Percentiles rank a stretch among this genome's conserved stretches.
phyloP scores from a whole-genome alignment of 2,113 vertebrate species.

The Sisor rabdophorus region DNA sequence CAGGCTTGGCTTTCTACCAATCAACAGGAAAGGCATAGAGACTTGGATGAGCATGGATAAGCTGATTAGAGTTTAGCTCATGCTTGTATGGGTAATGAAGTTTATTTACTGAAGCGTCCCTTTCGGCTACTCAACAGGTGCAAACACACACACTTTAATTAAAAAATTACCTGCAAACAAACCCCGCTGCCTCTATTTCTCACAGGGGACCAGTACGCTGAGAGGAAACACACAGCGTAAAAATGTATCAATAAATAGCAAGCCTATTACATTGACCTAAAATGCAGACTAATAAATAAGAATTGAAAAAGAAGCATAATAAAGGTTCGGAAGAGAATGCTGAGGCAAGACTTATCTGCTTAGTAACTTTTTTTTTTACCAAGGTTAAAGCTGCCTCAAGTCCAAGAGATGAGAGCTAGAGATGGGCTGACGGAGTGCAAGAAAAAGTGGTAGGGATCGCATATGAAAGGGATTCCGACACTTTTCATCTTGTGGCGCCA shows the following conservation, averaged over 20 bases:
- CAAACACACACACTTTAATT: constrained; percentile 41
- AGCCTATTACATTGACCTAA: not conserved
- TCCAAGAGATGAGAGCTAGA: constrained; percentile 47
- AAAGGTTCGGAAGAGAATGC: not conserved
- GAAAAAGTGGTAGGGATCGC: not conserved
- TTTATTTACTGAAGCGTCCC: constrained; percentile 41
- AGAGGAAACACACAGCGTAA: constrained; percentile 2
- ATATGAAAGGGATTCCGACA: constrained; percentile 14
- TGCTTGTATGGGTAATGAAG: constrained; percentile 33
- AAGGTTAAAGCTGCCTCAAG: constrained; percentile 49
- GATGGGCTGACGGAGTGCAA: not conserved
- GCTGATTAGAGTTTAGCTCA: constrained; percentile 31
- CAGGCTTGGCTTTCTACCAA: constrained; percentile 18
- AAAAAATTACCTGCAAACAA: constrained; percentile 25
- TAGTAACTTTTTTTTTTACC: not conserved
- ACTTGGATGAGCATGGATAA: constrained; percentile 29
- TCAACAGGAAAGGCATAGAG: constrained; percentile 6
- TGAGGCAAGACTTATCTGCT: not conserved
- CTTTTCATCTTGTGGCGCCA: constrained; percentile 2
- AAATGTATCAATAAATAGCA: constrained; percentile 12
- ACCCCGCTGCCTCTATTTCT: constrained; percentile 6
- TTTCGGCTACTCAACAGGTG: constrained; percentile 40
- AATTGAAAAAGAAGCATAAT: not conserved
- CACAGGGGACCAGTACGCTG: not conserved
- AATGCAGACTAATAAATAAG: constrained; percentile 1